Percentiles rank a stretch among this genome's conserved stretches.
These are phyloP conservation scores for Neodiprion fabricii DNA, from an alignment of 1,140 invertebrate species.

Conservation along the genomic window DNA sequence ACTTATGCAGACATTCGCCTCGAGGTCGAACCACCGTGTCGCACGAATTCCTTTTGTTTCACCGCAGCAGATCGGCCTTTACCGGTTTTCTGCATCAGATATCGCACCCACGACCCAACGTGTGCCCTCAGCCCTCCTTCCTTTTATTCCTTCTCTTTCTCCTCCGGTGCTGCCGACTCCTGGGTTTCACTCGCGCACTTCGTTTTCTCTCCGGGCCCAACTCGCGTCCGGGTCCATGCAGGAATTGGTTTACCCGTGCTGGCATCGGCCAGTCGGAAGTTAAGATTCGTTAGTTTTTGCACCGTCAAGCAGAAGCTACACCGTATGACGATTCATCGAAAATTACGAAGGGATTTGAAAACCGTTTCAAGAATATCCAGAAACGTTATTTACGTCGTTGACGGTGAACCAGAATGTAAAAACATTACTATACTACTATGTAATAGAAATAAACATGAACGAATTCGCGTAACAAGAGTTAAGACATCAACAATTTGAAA, in stretches of 20 bases:
- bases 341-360: no score
- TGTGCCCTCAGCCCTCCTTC: slow-evolving; percentile 21
- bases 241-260: slow-evolving; percentile 26
- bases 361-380: no score
- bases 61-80: neutral
- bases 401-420: no score
- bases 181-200: neutral
- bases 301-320: no score
- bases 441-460: no score
- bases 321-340: no score
- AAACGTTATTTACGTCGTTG: no score
- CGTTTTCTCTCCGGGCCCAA: slow-evolving; percentile 18
- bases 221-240: slow-evolving; percentile 24
- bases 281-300: no score
- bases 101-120: neutral
- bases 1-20: neutral
- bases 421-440: no score
- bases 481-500: no score
- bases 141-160: slow-evolving; percentile 15
- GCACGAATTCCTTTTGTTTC: slow-evolving; percentile 5
- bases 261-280: slow-evolving; percentile 18
- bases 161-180: slow-evolving; percentile 11
- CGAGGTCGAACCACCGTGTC: slow-evolving; percentile 1
- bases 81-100: slow-evolving; percentile 7
- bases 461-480: no score